Percentiles rank a stretch among this genome's conserved stretches.
These are phyloP conservation scores for Myripristis murdjan DNA, from an alignment of 2,797 vertebrate genomes.

Conservation along the genomic window DNA sequence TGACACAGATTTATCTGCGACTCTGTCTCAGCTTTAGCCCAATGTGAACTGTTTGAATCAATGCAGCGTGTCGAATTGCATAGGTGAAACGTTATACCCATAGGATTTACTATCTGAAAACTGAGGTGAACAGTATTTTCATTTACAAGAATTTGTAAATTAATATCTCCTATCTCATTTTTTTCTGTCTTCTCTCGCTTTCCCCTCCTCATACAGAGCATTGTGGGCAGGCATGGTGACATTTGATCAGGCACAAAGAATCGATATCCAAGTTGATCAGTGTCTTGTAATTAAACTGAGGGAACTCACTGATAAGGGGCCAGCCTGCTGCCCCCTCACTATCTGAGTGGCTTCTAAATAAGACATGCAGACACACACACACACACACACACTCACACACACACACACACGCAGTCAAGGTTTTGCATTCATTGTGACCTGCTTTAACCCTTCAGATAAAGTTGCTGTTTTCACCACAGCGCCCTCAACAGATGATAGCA, in stretches of 20 bases:
- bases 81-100: too few relatives aligned
- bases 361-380: slow-evolving; percentile 20
- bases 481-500: slow-evolving; percentile 5
- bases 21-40: too few relatives aligned
- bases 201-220: neutral
- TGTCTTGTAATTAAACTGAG: slow-evolving; percentile 63
- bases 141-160: neutral
- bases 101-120: too few relatives aligned
- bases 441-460: slow-evolving; percentile 9
- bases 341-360: slow-evolving; percentile 43
- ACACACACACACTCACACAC: neutral
- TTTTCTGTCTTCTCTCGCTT: neutral
- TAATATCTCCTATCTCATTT: neutral
- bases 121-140: too few relatives aligned
- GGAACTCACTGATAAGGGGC: slow-evolving; percentile 60
- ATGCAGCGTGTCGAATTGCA: too few relatives aligned
- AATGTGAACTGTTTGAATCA: too few relatives aligned
- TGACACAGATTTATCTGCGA: too few relatives aligned
- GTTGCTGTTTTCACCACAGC: slow-evolving; percentile 3
- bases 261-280: slow-evolving; percentile 70
- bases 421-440: slow-evolving; percentile 2
- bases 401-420: neutral
- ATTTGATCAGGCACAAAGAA: slow-evolving; percentile 60
- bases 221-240: slow-evolving; percentile 26
- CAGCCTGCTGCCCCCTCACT: slow-evolving; percentile 30